These are phyloP conservation scores for Crotalus tigris DNA, from an alignment of 2,113 vertebrate genomes.

Conservation along the genomic window DNA sequence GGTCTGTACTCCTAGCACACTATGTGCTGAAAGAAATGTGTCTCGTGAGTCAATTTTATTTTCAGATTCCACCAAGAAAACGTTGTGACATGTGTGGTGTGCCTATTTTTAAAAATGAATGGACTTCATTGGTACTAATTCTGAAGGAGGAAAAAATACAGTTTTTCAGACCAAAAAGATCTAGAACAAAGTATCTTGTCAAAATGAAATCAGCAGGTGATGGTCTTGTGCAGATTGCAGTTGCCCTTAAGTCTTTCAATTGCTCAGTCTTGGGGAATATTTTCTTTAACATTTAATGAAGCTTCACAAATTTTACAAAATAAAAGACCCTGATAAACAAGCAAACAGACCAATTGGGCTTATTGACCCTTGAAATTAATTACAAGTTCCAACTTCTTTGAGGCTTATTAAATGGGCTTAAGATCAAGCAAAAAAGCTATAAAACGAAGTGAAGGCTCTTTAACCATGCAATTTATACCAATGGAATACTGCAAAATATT, in stretches of 20 bases:
- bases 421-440: neutral
- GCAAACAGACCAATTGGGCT: constrained; percentile 48
- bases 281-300: constrained; percentile 46
- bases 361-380: constrained; percentile 27
- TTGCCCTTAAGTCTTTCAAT: constrained; percentile 22
- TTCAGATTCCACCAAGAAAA: constrained; percentile 41
- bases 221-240: constrained; percentile 30
- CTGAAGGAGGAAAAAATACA: constrained; percentile 35
- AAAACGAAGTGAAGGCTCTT: constrained; percentile 13
- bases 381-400: constrained; percentile 28
- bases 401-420: neutral
- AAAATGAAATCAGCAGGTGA: constrained; percentile 55
- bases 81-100: neutral
- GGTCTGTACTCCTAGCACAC: constrained; percentile 41
- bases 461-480: neutral
- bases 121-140: constrained; percentile 28
- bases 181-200: constrained; percentile 44
- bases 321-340: constrained; percentile 33
- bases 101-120: constrained; percentile 37
- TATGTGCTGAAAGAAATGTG: constrained; percentile 32
- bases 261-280: constrained; percentile 27
- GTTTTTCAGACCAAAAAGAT: constrained; percentile 33
- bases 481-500: neutral
- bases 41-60: neutral
- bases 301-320: constrained; percentile 39